Evolutionary conservation across 1,140 invertebrate species (phyloP).

Genomic region (Cherax destructor): DNA sequence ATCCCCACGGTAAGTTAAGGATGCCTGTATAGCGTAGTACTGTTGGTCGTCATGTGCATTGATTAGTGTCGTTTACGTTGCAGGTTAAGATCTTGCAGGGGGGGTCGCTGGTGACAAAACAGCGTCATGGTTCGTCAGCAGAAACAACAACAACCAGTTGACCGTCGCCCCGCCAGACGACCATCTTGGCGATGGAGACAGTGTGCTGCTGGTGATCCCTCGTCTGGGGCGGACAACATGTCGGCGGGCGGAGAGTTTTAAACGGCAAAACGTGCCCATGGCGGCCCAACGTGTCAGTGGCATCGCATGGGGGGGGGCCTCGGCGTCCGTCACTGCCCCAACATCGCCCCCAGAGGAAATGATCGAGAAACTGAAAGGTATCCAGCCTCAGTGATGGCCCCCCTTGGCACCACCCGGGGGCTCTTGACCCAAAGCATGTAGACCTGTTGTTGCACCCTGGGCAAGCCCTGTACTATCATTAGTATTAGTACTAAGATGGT

Average conservation of each 20-base stretch:
- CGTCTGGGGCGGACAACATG: conserved; percentile 45
- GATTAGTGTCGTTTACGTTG: too few species aligned
- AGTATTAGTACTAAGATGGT: too few species aligned
- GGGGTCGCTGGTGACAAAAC: conserved; percentile 21
- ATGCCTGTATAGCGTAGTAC: too few species aligned
- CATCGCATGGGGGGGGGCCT: conserved; percentile 58
- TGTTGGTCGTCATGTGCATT: too few species aligned
- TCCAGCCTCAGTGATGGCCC: too few species aligned
- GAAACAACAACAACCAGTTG: neutral
- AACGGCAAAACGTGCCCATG: conserved; percentile 37
- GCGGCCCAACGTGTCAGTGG: conserved; percentile 61
- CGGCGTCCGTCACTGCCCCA: conserved; percentile 38
- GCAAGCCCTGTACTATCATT: too few species aligned
- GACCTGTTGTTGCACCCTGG: too few species aligned
- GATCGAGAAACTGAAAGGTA: conserved; percentile 76
- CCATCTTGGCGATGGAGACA: conserved; percentile 28
- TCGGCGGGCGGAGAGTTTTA: conserved; percentile 38
- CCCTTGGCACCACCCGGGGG: too few species aligned
- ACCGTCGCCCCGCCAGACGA: neutral
- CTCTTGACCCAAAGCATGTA: too few species aligned
- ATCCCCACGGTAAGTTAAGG: too few species aligned
- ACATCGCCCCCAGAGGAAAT: conserved; percentile 74
- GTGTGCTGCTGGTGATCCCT: conserved; percentile 23
- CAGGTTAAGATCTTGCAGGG: conserved; percentile 61
- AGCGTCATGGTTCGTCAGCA: neutral